These are phyloP conservation scores for Drosophila nigrodunni DNA, from an alignment of 1,140 invertebrate genomes.

Conservation along the genomic window DNA sequence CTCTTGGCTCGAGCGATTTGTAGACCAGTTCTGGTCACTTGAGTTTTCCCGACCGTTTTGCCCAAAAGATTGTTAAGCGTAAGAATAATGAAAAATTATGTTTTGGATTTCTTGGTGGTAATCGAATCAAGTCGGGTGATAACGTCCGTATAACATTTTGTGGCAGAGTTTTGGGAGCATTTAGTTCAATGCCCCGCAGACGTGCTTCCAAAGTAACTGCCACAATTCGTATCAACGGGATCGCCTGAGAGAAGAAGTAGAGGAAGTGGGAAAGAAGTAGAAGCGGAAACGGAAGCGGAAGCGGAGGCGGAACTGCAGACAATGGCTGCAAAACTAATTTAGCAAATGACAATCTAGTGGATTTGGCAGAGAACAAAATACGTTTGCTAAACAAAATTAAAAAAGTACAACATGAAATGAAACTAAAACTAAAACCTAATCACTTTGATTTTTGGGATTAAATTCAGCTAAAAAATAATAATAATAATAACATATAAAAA, in stretches of 20 bases:
- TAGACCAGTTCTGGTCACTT: neutral
- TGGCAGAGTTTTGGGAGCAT: slow-evolving; percentile 27
- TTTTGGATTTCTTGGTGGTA: slow-evolving; percentile 61
- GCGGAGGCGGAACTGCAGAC: too few relatives aligned
- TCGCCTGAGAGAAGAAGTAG: neutral
- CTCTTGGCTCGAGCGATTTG: slow-evolving; percentile 24
- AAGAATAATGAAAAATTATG: slow-evolving; percentile 48
- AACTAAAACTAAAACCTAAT: slow-evolving; percentile 13
- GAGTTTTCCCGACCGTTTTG: neutral
- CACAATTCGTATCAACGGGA: slow-evolving; percentile 25
- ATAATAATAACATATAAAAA: neutral
- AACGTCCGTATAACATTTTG: slow-evolving; percentile 10
- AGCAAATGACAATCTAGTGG: slow-evolving; percentile 78
- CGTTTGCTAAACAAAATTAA: slow-evolving; percentile 31
- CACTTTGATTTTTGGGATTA: neutral
- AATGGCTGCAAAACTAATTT: slow-evolving; percentile 44
- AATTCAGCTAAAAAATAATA: neutral
- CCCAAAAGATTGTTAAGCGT: slow-evolving; percentile 1
- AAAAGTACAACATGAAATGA: neutral
- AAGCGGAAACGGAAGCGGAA: too few relatives aligned
- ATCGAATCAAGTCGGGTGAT: slow-evolving; percentile 3
- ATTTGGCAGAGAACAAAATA: slow-evolving; percentile 44
- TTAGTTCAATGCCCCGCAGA: slow-evolving; percentile 35
- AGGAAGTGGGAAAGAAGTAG: slow-evolving; percentile 14
- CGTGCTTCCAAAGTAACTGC: slow-evolving; percentile 22